phyloP scores from a whole-genome alignment of 2,888 invertebrate species.

The Clivina fossor region DNA sequence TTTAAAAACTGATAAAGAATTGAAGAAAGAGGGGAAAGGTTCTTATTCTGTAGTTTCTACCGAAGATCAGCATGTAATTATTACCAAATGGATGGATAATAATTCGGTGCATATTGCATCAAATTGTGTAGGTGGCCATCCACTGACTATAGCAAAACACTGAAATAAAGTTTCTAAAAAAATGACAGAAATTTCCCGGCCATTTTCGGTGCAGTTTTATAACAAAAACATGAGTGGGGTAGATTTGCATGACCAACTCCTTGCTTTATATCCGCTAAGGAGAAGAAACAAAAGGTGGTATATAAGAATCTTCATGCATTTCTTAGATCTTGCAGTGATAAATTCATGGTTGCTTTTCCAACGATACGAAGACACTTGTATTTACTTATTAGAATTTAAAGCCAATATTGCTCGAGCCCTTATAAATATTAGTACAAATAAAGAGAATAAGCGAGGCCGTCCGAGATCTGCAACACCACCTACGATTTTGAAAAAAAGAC shows the following conservation, averaged over 20 bases:
- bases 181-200: constrained; percentile 6
- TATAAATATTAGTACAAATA: background rate
- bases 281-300: constrained; percentile 17
- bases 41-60: constrained; percentile 9
- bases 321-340: constrained; percentile 7
- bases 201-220: background rate
- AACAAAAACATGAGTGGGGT: background rate
- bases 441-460: background rate
- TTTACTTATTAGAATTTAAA: constrained; percentile 14
- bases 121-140: constrained; percentile 12
- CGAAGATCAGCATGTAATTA: background rate
- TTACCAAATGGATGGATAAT: constrained; percentile 17
- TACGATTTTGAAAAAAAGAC: constrained; percentile 7
- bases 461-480: constrained; percentile 4
- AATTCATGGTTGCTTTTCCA: constrained; percentile 12
- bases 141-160: constrained; percentile 5
- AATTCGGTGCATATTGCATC: constrained; percentile 8
- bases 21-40: constrained; percentile 14
- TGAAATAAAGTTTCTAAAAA: background rate
- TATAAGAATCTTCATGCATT: constrained; percentile 9
- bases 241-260: constrained; percentile 1
- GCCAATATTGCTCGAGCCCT: background rate
- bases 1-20: constrained; percentile 5
- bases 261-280: constrained; percentile 5
- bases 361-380: background rate